These are phyloP conservation scores for Pyrocoelia pectoralis DNA, from an alignment of 2,888 invertebrate species.

Conservation along the genomic window DNA sequence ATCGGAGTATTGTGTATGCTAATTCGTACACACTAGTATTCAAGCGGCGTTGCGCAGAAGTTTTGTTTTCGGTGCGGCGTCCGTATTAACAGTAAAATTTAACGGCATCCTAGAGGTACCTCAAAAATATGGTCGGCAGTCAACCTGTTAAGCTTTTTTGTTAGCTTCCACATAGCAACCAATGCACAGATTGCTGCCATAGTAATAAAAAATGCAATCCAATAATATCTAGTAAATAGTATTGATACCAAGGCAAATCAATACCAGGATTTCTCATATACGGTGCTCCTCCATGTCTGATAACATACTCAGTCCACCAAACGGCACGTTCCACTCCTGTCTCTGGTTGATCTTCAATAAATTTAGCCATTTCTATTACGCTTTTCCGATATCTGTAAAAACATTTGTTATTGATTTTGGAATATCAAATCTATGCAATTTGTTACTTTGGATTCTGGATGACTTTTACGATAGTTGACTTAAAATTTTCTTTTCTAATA, in stretches of 20 bases:
- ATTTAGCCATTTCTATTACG: slow-evolving; percentile 24
- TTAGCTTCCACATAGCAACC: too few relatives aligned
- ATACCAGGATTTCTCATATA: slow-evolving; percentile 39
- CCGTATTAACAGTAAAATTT: too few relatives aligned
- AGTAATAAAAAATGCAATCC: slow-evolving; percentile 24
- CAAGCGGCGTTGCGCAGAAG: too few relatives aligned
- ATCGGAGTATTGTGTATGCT: too few relatives aligned
- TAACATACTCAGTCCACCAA: slow-evolving; percentile 49
- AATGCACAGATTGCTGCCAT: too few relatives aligned
- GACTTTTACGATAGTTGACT: slow-evolving; percentile 43
- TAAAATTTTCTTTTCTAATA: slow-evolving; percentile 47
- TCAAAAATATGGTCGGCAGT: too few relatives aligned
- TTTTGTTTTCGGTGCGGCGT: too few relatives aligned
- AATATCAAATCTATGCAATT: too few relatives aligned
- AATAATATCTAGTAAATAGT: slow-evolving; percentile 43
- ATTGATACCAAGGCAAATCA: slow-evolving; percentile 41
- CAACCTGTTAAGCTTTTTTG: too few relatives aligned
- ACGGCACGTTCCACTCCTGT: slow-evolving; percentile 44
- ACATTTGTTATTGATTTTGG: background rate
- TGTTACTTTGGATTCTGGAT: slow-evolving; percentile 33
- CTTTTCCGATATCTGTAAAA: slow-evolving; percentile 44
- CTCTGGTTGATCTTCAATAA: slow-evolving; percentile 45
- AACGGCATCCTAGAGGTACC: too few relatives aligned
- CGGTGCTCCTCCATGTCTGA: slow-evolving; percentile 44
- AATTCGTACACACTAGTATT: too few relatives aligned